A percentile compares a stretch with the other conserved stretches of the same genome.
These are phyloP conservation scores for Mesopsocus fuscifrons DNA, from an alignment of 2,888 invertebrate species.

Conservation along the genomic window DNA sequence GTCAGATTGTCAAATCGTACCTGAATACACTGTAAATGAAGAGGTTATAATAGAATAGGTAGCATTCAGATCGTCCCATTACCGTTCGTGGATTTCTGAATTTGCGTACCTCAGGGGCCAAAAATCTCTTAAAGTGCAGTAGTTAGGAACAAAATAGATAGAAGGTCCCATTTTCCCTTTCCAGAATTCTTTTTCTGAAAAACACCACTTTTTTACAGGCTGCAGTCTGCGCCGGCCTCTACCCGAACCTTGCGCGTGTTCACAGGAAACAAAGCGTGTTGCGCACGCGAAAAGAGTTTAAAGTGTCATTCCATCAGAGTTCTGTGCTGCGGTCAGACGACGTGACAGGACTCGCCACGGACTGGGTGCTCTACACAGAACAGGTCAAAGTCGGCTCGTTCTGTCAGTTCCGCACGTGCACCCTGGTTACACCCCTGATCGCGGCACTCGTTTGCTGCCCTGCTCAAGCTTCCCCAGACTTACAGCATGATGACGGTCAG, in stretches of 20 bases:
- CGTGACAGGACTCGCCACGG: slow-evolving; percentile 36
- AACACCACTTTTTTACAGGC: too few relatives aligned
- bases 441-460: slow-evolving; percentile 64
- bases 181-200: too few relatives aligned
- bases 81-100: too few relatives aligned
- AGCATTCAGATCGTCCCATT: too few relatives aligned
- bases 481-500: slow-evolving; percentile 18
- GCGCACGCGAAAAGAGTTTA: slow-evolving; percentile 40
- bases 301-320: slow-evolving; percentile 39
- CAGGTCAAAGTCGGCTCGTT: slow-evolving; percentile 48
- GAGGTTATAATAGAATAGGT: too few relatives aligned
- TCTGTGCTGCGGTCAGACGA: slow-evolving; percentile 36
- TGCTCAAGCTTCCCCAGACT: slow-evolving; percentile 33
- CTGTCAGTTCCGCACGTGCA: slow-evolving; percentile 58
- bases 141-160: too few relatives aligned
- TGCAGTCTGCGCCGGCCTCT: slow-evolving; percentile 70
- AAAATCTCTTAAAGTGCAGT: too few relatives aligned
- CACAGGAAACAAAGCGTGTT: slow-evolving; percentile 41
- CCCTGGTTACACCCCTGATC: slow-evolving; percentile 61
- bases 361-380: slow-evolving; percentile 80
- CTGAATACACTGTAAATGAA: too few relatives aligned
- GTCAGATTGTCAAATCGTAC: too few relatives aligned
- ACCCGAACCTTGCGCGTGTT: slow-evolving; percentile 69
- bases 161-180: too few relatives aligned
- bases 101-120: too few relatives aligned